These are phyloP conservation scores for Apamea monoglypha DNA, from an alignment of 2,888 invertebrate genomes.

Conservation along the genomic window DNA sequence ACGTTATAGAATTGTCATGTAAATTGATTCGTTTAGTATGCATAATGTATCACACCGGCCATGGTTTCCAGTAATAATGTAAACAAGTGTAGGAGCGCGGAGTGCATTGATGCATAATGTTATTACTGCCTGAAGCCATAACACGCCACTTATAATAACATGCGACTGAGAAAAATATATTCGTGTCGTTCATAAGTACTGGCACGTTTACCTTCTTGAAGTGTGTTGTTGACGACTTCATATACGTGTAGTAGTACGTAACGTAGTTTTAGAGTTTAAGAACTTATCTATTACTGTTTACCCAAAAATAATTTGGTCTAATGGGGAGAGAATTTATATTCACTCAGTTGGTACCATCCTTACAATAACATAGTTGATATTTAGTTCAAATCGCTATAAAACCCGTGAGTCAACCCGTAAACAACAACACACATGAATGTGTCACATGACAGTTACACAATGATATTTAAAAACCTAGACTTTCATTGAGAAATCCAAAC, in stretches of 20 bases:
- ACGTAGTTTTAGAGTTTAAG: neutral
- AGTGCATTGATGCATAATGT: constrained; percentile 57
- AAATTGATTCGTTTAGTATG: constrained; percentile 17
- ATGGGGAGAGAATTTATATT: neutral
- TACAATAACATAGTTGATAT: neutral
- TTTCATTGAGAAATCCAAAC: neutral
- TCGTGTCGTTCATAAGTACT: constrained; percentile 19
- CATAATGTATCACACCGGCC: constrained; percentile 16
- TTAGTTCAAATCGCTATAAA: neutral
- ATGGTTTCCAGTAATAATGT: constrained; percentile 22
- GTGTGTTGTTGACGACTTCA: neutral
- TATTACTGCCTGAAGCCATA: constrained; percentile 57
- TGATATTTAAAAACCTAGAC: neutral
- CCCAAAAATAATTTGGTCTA: neutral
- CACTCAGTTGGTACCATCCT: neutral
- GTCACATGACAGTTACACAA: constrained; percentile 2
- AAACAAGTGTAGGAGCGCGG: constrained; percentile 16
- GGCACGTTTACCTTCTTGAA: neutral
- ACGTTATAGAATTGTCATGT: neutral
- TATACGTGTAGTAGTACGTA: neutral
- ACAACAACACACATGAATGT: neutral
- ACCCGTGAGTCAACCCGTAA: neutral
- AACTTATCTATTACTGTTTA: neutral
- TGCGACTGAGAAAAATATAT: constrained; percentile 30
- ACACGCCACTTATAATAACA: constrained; percentile 45